Base-by-base conservation (phyloP, 1,140 invertebrate genomes). In the Drosophila ananassae region DNA sequence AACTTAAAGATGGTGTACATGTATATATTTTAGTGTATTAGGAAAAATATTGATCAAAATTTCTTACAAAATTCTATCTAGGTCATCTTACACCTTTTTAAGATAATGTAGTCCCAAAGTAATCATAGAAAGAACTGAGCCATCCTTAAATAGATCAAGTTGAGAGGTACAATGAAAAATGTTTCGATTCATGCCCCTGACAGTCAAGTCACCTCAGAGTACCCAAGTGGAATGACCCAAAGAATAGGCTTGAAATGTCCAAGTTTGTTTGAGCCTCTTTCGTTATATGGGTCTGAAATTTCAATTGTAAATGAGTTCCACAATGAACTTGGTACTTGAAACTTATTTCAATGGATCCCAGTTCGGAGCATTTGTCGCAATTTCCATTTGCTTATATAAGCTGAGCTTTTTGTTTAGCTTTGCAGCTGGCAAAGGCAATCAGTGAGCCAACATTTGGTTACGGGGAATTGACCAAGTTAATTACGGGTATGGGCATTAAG, bases 381-480 rank as follows among this genome's bases (percentile, higher is more conserved):
- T 51, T 64, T 46, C 37, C 21, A 51, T 53, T 66, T 21, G 22
- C 34, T 74, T 75, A 59, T 44, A 44, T 75, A 74, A 74, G 41
- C 41, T 3, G n/a, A 7, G 21, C 21, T 47, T 48, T 64, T 59
- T 75, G 61, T 75, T 67, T 55, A 60, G 54, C 30, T 69, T 68
- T 56, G 50, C 41, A 68, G 63, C 59, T 66, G 50, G 41, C 17
- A n/a, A 28, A 61, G 25, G 50, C 61, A 67, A 67, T 75, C 61
- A 75, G 75, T 58, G 54, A 39, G 54, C 3, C 44, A 25, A 37
- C 13, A 25, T 48, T 13, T 34, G 25, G 60, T 58, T 74, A 55
- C 34, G 54, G 32, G 24, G 50, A 60, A 53, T 73, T 34, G 69
- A n/a, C 69, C 69, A 55, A 47, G 62, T 66, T 75, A 75, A 75